Conservation (phyloP, 2,797 vertebrate genomes). For the Acanthornis magna region DNA sequence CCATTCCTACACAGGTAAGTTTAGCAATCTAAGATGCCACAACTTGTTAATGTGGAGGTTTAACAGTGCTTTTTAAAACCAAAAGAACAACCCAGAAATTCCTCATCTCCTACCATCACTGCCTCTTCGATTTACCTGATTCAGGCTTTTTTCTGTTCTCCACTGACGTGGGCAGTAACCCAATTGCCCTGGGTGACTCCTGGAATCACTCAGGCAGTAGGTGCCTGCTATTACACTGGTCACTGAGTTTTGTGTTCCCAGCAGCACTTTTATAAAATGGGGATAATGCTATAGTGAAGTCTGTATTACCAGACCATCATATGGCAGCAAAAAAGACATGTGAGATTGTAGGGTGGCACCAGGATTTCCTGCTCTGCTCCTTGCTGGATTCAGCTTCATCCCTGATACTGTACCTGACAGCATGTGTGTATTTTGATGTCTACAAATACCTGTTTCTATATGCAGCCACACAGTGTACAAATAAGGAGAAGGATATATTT, state of each 20-base stretch:
- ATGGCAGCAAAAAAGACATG: accelerated
- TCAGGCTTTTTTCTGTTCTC: background rate
- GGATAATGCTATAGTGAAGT: background rate
- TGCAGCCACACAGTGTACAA: background rate
- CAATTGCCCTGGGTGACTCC: background rate
- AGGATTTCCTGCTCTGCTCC: background rate
- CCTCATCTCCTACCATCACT: background rate
- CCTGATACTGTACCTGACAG: background rate
- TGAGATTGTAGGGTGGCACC: background rate
- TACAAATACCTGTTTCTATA: background rate
- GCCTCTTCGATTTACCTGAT: background rate
- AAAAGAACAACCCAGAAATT: background rate
- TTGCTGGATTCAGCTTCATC: background rate
- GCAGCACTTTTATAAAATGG: background rate
- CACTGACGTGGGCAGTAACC: background rate
- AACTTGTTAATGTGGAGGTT: background rate
- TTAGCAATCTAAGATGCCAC: background rate
- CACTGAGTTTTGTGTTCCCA: background rate
- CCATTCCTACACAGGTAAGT: background rate
- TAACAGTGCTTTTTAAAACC: background rate
- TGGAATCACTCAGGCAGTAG: background rate
- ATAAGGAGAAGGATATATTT: background rate
- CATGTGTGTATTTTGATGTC: background rate
- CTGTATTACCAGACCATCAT: background rate
- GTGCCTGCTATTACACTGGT: background rate